Base-by-base conservation (phyloP, 2,888 invertebrate species). In the Metellina segmentata region DNA sequence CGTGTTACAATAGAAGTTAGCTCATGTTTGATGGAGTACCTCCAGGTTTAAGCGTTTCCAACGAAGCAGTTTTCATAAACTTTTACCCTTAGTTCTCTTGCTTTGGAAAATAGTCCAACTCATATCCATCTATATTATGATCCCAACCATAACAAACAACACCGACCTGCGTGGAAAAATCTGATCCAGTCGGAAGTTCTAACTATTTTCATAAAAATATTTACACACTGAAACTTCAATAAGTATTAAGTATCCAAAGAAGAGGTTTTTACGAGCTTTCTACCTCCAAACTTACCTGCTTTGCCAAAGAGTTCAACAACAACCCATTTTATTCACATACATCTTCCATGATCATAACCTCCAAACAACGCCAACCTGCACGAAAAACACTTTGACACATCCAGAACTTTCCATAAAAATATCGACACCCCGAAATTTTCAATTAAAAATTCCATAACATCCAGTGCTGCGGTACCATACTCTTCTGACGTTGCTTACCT, bases 11-110 rank as follows among this genome's bases (percentile, higher is more conserved):
- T 87, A 79, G 86, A 78, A 51, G 79, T 70, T 51, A n/a, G 19
- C 48, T 69, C 89, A 71, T 72, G 82, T 89, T 81, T 89, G 83
- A 78, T 88, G 83, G 71, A 52, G 83, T 90, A 69, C n/a, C 4
- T 34, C 34, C 34, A 34, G 34, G 34, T 34, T 34, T 34, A 34
- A 34, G 34, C 34, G 34, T 34, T 34, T 34, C 34, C 34, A 34
- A 34, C 34, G 34, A 34, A 34, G 34, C 1, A 34, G 4, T 34
- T 34, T 34, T 34, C 34, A 34, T 34, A 34, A 34, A 2, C 34
- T 34, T 34, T 34, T 34, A 34, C 34, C 34, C 34, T 4, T 2
- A 34, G 4, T 34, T 34, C 34, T 2, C 34, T 34, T 34, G 34
- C 34, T 34, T 34, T 34, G 34, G 1, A 1, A 34, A 34, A 34